Conservation (phyloP, 1,140 invertebrate species). For the Hylaeus volcanicus region DNA sequence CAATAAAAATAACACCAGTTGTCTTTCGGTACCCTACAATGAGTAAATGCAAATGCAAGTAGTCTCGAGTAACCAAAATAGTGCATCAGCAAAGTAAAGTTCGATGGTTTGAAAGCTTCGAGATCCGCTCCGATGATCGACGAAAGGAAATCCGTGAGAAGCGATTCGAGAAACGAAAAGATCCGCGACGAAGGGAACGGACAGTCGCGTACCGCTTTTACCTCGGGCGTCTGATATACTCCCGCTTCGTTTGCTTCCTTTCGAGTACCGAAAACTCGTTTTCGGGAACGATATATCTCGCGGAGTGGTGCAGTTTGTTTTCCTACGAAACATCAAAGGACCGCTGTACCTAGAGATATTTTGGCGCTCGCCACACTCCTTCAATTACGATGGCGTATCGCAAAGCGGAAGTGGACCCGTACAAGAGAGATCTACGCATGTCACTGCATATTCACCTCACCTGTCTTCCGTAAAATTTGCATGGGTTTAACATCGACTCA, state of each 20-base stretch:
- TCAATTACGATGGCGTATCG: constrained; percentile 18
- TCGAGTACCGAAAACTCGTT: constrained; percentile 25
- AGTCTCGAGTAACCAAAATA: no score
- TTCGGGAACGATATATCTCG: constrained; percentile 21
- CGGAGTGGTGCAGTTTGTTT: constrained; percentile 37
- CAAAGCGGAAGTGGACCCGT: constrained; percentile 62
- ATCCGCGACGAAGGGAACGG: no score
- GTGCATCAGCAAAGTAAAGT: not conserved
- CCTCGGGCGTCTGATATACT: not conserved
- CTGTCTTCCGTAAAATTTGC: constrained; percentile 51
- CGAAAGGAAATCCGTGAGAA: not conserved
- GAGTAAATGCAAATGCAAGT: no score
- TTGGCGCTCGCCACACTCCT: not conserved
- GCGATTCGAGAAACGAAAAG: not conserved
- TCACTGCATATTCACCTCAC: constrained; percentile 55
- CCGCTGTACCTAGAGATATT: constrained; percentile 36
- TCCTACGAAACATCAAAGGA: not conserved
- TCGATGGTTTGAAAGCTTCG: not conserved
- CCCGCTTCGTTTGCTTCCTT: not conserved
- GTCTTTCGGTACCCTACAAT: no score
- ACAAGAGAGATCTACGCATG: constrained; percentile 55
- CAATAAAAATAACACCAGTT: no score
- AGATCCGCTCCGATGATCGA: constrained; percentile 17
- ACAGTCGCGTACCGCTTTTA: not conserved
- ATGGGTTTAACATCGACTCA: constrained; percentile 43